phyloP scores from a whole-genome alignment of 1,140 invertebrate genomes.

The Littorina saxatilis region DNA sequence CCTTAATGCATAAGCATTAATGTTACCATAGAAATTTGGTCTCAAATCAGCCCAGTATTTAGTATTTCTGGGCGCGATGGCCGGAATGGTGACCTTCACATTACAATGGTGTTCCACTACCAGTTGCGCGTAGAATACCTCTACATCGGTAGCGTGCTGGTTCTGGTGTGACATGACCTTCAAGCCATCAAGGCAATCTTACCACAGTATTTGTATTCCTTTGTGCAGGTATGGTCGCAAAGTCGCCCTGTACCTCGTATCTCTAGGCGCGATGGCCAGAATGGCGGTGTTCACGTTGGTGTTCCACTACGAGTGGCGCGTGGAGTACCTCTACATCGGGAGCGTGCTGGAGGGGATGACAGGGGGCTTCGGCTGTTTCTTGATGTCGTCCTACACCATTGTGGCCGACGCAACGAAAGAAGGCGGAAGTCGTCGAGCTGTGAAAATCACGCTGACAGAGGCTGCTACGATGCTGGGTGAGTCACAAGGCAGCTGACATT shows the following conservation, averaged over 20 bases:
- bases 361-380: neutral
- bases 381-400: neutral
- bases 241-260: neutral
- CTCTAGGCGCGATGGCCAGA: neutral
- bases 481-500: neutral
- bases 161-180: neutral
- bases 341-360: neutral
- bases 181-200: neutral
- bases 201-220: neutral
- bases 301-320: neutral
- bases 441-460: neutral
- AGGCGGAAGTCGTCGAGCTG: neutral
- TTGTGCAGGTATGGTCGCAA: neutral
- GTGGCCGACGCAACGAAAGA: conserved; percentile 5
- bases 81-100: neutral
- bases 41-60: neutral
- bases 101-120: neutral
- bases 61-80: neutral
- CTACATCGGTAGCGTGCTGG: neutral
- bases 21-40: neutral
- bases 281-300: neutral
- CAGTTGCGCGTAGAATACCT: neutral
- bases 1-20: no score
- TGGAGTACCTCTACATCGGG: neutral
- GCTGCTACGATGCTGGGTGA: neutral